Evolutionary conservation across 2,888 invertebrate genomes (phyloP).

Genomic region (Polietes domitor): DNA sequence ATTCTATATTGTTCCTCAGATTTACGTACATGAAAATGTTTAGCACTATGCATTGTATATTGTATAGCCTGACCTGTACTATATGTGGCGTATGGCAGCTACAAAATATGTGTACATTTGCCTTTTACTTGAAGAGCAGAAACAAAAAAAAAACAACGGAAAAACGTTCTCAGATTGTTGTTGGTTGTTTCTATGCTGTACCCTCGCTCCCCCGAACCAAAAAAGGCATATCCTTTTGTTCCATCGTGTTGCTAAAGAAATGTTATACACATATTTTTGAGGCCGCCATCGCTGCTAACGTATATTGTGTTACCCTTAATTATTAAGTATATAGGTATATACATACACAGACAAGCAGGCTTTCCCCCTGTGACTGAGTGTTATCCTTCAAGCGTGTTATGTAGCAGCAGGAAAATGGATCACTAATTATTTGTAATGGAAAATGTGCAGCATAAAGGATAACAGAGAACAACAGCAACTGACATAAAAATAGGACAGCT

Average conservation of each 20-base stretch:
- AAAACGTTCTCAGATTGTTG: constrained; percentile 1
- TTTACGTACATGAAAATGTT: neutral
- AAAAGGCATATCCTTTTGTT: constrained; percentile 20
- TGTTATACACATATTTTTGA: constrained; percentile 27
- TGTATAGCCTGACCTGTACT: neutral
- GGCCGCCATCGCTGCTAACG: neutral
- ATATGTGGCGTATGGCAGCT: neutral
- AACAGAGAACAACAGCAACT: neutral
- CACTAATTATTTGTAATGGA: constrained; percentile 30
- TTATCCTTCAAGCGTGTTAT: constrained; percentile 25
- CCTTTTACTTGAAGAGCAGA: neutral
- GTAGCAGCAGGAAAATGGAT: constrained; percentile 13
- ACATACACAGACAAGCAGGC: neutral
- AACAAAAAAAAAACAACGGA: neutral
- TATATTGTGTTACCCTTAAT: constrained; percentile 56
- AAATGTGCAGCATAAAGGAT: neutral
- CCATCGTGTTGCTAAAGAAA: constrained; percentile 33
- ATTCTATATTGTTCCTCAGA: neutral
- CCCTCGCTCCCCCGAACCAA: neutral
- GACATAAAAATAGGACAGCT: constrained; percentile 15
- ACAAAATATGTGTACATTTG: constrained; percentile 10
- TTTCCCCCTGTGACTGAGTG: neutral
- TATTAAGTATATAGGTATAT: constrained; percentile 49
- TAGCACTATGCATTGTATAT: neutral
- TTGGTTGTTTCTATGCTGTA: neutral